A percentile compares a stretch with the other conserved stretches of the same genome.
Conservation (phyloP, 2,113 vertebrate genomes). For the Amphiprion ocellaris region DNA sequence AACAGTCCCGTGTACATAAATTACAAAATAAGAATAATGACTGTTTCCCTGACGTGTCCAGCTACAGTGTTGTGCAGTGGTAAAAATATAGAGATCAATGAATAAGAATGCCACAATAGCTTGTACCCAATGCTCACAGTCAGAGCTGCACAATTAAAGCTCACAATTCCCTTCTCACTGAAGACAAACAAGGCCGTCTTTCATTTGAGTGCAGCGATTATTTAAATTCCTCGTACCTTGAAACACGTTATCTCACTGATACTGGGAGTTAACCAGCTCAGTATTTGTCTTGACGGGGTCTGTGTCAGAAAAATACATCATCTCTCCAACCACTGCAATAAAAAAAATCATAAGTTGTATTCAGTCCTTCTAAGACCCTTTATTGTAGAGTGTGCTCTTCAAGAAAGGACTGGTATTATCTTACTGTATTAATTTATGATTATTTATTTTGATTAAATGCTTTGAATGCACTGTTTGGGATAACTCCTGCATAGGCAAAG, state of each 20-base stretch:
- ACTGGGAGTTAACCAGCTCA: constrained; percentile 1
- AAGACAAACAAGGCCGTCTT: constrained; percentile 26
- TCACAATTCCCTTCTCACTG: constrained; percentile 35
- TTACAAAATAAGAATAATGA: constrained; percentile 20
- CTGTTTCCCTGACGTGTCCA: constrained; percentile 26
- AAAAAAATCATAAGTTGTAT: constrained; percentile 6
- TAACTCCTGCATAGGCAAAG: constrained; percentile 38
- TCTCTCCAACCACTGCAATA: constrained; percentile 18
- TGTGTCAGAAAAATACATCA: constrained; percentile 37
- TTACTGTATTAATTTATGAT: constrained; percentile 18
- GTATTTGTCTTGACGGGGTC: constrained; percentile 1
- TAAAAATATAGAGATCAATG: constrained; percentile 29
- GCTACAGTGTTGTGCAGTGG: constrained; percentile 31
- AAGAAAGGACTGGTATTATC: constrained; percentile 15
- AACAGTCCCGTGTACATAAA: constrained; percentile 21
- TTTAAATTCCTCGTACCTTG: constrained; percentile 35
- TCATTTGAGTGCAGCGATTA: constrained; percentile 29
- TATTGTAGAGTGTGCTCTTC: constrained; percentile 54
- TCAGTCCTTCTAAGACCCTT: constrained; percentile 36
- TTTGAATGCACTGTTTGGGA: constrained; percentile 42
- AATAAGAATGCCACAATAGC: constrained; percentile 23
- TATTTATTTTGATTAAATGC: constrained; percentile 31
- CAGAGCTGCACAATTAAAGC: constrained; percentile 33
- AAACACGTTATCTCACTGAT: constrained; percentile 20
- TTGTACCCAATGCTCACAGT: constrained; percentile 24